Percentiles rank a stretch among this genome's conserved stretches.
Evolutionary conservation across 2,888 invertebrate genomes (phyloP).

Genomic region (Cantharis lateralis): DNA sequence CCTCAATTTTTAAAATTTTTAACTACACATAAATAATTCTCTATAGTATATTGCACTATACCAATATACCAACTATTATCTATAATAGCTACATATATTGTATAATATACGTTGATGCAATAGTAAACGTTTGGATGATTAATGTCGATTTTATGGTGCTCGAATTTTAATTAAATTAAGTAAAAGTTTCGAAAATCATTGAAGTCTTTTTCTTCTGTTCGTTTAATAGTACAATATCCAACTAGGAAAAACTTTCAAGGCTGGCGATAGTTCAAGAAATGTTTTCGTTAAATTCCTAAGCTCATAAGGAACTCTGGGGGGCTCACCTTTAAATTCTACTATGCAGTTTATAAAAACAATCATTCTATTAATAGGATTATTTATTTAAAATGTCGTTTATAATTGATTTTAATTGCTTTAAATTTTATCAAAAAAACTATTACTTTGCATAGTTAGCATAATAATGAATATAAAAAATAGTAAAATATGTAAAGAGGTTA

Average conservation of each 20-base stretch:
- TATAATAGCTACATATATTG: too few species aligned
- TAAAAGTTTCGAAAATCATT: not conserved
- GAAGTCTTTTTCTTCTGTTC: not conserved
- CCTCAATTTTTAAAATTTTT: too few species aligned
- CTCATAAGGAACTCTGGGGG: not conserved
- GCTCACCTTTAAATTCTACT: not conserved
- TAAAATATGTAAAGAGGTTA: not conserved
- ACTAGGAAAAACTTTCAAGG: not conserved
- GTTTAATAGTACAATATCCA: not conserved
- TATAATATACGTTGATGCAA: too few species aligned
- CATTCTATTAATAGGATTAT: not conserved
- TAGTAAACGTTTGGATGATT: not conserved
- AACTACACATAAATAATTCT: too few species aligned
- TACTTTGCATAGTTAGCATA: not conserved
- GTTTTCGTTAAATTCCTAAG: not conserved
- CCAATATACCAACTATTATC: too few species aligned
- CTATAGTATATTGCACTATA: too few species aligned
- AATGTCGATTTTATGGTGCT: not conserved
- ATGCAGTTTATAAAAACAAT: not conserved
- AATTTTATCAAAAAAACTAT: not conserved
- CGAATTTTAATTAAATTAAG: not conserved
- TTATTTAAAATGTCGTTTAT: not conserved
- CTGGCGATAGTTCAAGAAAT: not conserved
- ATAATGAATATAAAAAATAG: not conserved
- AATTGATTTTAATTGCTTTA: not conserved